Conservation (phyloP, 2,797 vertebrate genomes). For the Sorex maritimensis region DNA sequence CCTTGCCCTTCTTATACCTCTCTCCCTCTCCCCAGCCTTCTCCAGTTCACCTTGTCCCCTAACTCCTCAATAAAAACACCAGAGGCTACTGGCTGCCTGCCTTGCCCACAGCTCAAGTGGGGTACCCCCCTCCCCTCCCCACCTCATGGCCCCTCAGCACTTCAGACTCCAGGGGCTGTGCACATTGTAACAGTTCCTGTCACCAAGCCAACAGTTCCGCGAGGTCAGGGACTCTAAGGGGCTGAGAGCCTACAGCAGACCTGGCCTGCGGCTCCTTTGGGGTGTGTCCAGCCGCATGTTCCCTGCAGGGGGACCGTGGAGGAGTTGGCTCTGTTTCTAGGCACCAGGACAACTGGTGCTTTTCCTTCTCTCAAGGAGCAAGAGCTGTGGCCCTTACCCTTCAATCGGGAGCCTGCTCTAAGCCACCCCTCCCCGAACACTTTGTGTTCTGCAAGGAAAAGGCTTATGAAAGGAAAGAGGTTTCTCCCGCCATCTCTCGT, state of each 20-base stretch:
- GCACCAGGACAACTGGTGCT: neutral
- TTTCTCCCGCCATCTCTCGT: constrained; percentile 39
- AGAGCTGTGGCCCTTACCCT: neutral
- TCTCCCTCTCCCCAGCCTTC: neutral
- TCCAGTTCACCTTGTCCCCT: neutral
- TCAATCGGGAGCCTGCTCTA: neutral
- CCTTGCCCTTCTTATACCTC: neutral
- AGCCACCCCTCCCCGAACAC: neutral
- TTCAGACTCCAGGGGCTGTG: neutral
- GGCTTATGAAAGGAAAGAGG: constrained; percentile 66
- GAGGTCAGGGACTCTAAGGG: neutral
- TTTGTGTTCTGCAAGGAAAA: neutral
- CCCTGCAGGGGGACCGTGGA: neutral
- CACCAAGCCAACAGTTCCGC: neutral
- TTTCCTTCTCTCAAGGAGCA: neutral
- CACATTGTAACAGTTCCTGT: neutral
- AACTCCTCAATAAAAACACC: neutral
- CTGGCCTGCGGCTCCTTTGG: neutral
- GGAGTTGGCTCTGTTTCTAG: neutral
- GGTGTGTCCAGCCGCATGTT: neutral
- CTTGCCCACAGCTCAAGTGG: neutral
- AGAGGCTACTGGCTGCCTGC: neutral
- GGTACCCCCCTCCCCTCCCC: neutral
- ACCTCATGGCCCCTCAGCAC: rapidly evolving
- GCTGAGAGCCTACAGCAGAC: neutral